These are phyloP conservation scores for Hyaena hyaena DNA, from an alignment of 2,113 vertebrate species.

Conservation along the genomic window DNA sequence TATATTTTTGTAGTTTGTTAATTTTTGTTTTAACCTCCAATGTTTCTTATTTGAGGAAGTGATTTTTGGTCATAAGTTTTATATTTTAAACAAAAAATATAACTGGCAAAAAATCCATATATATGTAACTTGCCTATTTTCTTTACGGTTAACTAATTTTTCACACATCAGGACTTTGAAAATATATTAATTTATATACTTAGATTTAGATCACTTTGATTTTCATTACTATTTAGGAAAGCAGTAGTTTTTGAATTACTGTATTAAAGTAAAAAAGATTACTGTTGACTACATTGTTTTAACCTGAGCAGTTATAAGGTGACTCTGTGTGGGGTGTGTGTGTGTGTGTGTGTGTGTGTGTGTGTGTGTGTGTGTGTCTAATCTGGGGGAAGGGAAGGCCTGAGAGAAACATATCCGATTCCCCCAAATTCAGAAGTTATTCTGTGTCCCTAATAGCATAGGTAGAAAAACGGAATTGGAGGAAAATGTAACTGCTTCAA, in stretches of 20 bases:
- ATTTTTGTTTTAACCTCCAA: not conserved
- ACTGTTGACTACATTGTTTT: not conserved
- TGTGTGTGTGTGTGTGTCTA: not conserved
- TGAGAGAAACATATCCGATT: not conserved
- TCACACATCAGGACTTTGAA: not conserved
- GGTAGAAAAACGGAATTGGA: not conserved
- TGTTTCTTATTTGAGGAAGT: not conserved
- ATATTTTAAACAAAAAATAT: slow-evolving; percentile 13
- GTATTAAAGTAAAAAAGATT: not conserved
- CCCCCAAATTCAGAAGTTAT: not conserved
- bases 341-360: not conserved
- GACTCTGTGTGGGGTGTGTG: no score
- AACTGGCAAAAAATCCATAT: not conserved
- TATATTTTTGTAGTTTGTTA: not conserved
- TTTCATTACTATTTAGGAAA: not conserved
- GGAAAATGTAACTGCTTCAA: not conserved
- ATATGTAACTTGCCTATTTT: not conserved
- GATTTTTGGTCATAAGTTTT: not conserved
- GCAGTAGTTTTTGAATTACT: not conserved
- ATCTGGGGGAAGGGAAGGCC: not conserved
- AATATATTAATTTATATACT: not conserved
- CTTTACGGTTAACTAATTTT: not conserved
- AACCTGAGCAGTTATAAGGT: not conserved
- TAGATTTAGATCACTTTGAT: not conserved
- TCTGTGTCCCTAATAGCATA: not conserved